Conservation (phyloP, 2,113 vertebrate genomes). For the Setophaga coronata region DNA sequence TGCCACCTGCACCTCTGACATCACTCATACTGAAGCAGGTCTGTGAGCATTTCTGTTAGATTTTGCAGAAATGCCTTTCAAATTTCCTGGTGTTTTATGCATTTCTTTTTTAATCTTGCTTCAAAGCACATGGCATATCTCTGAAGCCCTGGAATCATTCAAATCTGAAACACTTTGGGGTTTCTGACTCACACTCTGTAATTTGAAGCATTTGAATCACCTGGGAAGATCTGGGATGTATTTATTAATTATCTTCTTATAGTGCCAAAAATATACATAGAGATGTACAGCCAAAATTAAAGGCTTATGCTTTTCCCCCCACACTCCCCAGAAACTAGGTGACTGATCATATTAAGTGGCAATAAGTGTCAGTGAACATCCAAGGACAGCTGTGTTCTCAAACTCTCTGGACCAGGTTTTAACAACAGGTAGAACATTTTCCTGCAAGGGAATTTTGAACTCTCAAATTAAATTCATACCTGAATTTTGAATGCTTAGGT, state of each 20-base stretch:
- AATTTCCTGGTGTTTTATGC: slow-evolving; percentile 35
- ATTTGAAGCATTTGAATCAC: slow-evolving; percentile 25
- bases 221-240: background rate
- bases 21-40: background rate
- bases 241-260: slow-evolving; percentile 53
- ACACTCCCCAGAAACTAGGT: background rate
- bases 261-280: background rate
- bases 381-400: background rate
- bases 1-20: background rate
- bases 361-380: background rate
- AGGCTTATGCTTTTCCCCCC: background rate
- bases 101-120: slow-evolving; percentile 41
- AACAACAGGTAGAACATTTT: background rate
- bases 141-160: slow-evolving; percentile 52
- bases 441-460: background rate
- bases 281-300: slow-evolving; percentile 1
- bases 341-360: background rate
- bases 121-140: slow-evolving; percentile 20
- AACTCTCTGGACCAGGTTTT: background rate
- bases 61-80: slow-evolving; percentile 30
- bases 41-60: slow-evolving; percentile 30
- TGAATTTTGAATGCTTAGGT: background rate
- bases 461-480: background rate
- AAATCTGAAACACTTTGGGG: slow-evolving; percentile 25
- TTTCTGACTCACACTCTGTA: slow-evolving; percentile 28